A percentile compares a stretch with the other conserved stretches of the same genome.
These are phyloP conservation scores for Myrmecobius fasciatus DNA, from an alignment of 2,113 vertebrate species.

Conservation along the genomic window DNA sequence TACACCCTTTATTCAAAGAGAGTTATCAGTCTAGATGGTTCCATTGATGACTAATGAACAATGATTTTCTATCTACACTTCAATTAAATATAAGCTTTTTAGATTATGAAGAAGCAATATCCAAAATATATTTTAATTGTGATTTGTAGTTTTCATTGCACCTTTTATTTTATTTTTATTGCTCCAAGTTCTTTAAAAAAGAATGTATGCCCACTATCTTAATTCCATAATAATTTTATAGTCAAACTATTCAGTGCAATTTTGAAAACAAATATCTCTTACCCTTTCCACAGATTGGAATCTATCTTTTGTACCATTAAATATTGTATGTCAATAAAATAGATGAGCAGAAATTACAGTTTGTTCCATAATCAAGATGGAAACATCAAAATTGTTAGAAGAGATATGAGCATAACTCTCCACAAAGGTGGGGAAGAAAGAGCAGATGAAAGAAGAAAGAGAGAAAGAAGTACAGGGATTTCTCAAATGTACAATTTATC, in stretches of 20 bases:
- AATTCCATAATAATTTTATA: neutral
- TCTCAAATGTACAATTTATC: neutral
- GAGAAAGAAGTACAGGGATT: neutral
- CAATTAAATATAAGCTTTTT: constrained; percentile 18
- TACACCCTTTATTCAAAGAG: too few species aligned
- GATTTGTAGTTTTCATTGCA: neutral
- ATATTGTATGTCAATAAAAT: neutral
- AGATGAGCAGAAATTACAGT: neutral
- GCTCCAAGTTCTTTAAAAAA: neutral
- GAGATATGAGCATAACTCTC: too few species aligned
- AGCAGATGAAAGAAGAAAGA: too few species aligned
- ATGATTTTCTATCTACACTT: neutral
- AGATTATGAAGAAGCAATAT: constrained; percentile 14
- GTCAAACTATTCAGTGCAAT: neutral
- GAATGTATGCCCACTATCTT: too few species aligned
- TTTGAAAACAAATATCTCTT: constrained; percentile 33
- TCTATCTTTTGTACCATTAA: constrained; percentile 20
- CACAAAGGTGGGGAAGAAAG: too few species aligned
- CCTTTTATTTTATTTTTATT: neutral
- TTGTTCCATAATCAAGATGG: neutral
- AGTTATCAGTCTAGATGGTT: too few species aligned
- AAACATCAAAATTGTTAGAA: neutral
- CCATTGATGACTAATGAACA: neutral
- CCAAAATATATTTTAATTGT: constrained; percentile 11
- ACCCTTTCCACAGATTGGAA: neutral